Evolutionary conservation across 2,797 vertebrate genomes (phyloP).

Genomic region (Xenops minutus): DNA sequence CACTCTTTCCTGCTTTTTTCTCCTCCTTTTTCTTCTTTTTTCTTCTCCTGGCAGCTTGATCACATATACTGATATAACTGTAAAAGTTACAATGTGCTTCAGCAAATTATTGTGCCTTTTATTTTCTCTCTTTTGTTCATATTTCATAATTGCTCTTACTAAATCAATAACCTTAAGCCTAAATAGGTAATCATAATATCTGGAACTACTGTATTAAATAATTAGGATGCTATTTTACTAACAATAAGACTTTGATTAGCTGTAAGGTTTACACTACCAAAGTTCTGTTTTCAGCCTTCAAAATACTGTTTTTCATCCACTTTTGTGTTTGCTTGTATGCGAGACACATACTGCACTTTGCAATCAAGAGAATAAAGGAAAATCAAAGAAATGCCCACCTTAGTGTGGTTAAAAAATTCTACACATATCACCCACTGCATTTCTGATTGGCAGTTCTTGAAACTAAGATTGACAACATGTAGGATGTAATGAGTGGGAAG

Average conservation of each 20-base stretch:
- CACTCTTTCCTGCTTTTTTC: background rate
- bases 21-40: background rate
- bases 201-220: background rate
- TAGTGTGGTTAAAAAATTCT: background rate
- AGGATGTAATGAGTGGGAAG: slow-evolving; percentile 64
- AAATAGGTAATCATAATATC: slow-evolving; percentile 15
- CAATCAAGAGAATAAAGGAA: slow-evolving; percentile 59
- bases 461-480: slow-evolving; percentile 63
- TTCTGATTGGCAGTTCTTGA: slow-evolving; percentile 53
- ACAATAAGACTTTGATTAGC: slow-evolving; percentile 46
- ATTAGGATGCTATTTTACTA: background rate
- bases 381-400: slow-evolving; percentile 52
- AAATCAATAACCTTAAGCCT: background rate
- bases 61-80: background rate
- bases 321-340: slow-evolving; percentile 23
- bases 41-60: background rate
- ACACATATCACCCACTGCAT: slow-evolving; percentile 23
- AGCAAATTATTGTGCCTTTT: background rate
- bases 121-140: background rate
- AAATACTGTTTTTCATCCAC: slow-evolving; percentile 47
- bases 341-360: slow-evolving; percentile 20
- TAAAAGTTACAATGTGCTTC: background rate
- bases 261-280: background rate
- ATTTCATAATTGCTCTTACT: background rate
- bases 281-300: slow-evolving; percentile 35